Base-by-base conservation (phyloP, 2,797 vertebrate genomes). In the Sebastes melanostomus region DNA sequence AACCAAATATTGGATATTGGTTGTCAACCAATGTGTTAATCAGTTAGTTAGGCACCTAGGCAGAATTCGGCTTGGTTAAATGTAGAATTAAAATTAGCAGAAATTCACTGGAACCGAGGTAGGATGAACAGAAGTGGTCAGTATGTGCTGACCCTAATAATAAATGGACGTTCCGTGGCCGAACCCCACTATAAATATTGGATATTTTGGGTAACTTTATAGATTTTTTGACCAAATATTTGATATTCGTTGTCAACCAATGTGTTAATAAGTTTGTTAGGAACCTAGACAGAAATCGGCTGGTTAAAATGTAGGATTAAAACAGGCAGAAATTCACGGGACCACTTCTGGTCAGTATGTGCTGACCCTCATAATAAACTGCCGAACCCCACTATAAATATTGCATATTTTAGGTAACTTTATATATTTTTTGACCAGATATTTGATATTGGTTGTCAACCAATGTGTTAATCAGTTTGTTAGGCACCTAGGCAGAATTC, bases 71-170 rank as follows among this genome's bases (percentile, higher is more conserved):
- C 9, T 27, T 69, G 24, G 76, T 72, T 38, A 3, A 18, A 84
- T 75, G 32, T 85, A 0, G 25, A 20, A 66, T 84, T 52, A 59
- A 69, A 88, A 63, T 22, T 30, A 18, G 72, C 66, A 50, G 50
- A 67, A 84, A 88, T 81, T 58, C 20, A 36, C 42, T 55, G 75
- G 78, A 79, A 76, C 29, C 24, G 85, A 60, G 66, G 68, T 3
- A 36, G n/a, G 85, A 86, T 82, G 85, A 93, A 76, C 91, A 93
- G 90, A 94, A 93, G 92, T 94, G 94, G 93, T 94, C 94, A 94
- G 81, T 82, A 38, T 38, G 56, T 87, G 84, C 78, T 66, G 87
- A 92, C 87, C 87, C 88, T 86, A 67, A 86, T 81, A 86, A 86
- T 36, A 83, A 67, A 71, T 80, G 24, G 25, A 67, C 34, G 34